Base-by-base conservation (phyloP, 2,797 vertebrate genomes). In the Pipistrellus kuhlii region DNA sequence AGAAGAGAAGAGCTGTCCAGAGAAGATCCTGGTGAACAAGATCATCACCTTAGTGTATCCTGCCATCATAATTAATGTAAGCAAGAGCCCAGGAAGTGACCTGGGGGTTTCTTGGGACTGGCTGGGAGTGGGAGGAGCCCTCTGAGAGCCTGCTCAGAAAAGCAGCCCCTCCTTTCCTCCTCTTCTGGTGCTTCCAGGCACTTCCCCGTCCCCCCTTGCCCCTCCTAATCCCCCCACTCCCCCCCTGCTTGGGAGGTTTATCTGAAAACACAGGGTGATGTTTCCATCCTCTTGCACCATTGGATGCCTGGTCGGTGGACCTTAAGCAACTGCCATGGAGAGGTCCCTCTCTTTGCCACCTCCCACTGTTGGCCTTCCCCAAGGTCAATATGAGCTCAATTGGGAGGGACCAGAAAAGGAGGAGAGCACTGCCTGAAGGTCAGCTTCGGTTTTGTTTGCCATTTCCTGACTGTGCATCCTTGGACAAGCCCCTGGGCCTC, bases 1-100 rank as follows among this genome's bases (percentile, higher is more conserved):
- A 2, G 97, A 98, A 95, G 91, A 98, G 95, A 97, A 84, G 90
- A 85, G 80, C 97, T 0, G 96, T 91, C 90, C 94, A 0, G 95
- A 97, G 87, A 97, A 95, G 93, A 86, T 95, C 18, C 96, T 98
- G 25, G 93, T 97, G 27, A 97, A 98, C 94, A 98, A 98, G 93
- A 98, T 98, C 94, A 95, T 98, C 95, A 97, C 98, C 23, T 96
- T 98, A 87, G 96, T 97, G 68, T 98, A 97, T 83, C 97, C 98
- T 0, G 20, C 95, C 12, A 97, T 98, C 95, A 88, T 76, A 66
- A 98, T 98, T 68, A 93, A 98, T 76, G 98, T 98, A 98, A 90
- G 97, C 69, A 21, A 94, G 76, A 85, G 66, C 5, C 69, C 38
- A 0, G 2, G 21, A 83, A 51, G 51, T 59, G 69, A 35, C 62